A percentile compares a stretch with the other conserved stretches of the same genome.
Evolutionary conservation across 1,140 invertebrate genomes (phyloP).

Genomic region (fruit fly (Drosophila melanogaster)): DNA sequence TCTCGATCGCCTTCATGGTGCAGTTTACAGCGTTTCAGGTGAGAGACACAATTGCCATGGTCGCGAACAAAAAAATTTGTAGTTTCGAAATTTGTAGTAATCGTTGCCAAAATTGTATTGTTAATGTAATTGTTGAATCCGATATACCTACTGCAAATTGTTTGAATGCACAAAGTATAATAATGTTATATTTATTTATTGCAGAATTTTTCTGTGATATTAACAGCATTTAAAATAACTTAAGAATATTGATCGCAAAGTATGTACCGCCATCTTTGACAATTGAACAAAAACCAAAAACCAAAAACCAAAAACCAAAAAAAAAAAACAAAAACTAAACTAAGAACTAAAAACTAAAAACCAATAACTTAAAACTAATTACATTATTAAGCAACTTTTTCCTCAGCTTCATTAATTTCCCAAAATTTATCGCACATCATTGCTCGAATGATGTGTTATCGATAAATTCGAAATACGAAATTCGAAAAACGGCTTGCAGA

Average conservation of each 20-base stretch:
- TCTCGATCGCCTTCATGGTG: conserved; percentile 95
- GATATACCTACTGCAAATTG: too few species aligned
- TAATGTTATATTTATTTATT: background rate
- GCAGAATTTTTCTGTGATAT: background rate
- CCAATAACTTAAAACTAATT: too few species aligned
- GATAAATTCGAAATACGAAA: too few species aligned
- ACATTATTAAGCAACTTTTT: too few species aligned
- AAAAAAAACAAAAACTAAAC: background rate
- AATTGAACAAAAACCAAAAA: too few species aligned
- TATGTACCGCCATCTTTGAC: too few species aligned
- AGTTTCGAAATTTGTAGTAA: background rate
- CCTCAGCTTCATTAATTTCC: too few species aligned
- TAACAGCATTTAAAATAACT: background rate
- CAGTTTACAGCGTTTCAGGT: conserved; percentile 95
- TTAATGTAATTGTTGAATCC: background rate
- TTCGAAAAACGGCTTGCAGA: too few species aligned
- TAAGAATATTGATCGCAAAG: background rate
- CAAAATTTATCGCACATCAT: too few species aligned
- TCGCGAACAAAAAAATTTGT: background rate
- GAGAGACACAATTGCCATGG: conserved; percentile 24
- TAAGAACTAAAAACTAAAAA: background rate
- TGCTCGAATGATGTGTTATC: too few species aligned
- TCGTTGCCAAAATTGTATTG: background rate
- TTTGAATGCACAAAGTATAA: background rate
- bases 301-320: background rate